A percentile compares a stretch with the other conserved stretches of the same genome.
These are phyloP conservation scores for Thryonomys swinderianus DNA, from an alignment of 2,113 vertebrate genomes.

Conservation along the genomic window DNA sequence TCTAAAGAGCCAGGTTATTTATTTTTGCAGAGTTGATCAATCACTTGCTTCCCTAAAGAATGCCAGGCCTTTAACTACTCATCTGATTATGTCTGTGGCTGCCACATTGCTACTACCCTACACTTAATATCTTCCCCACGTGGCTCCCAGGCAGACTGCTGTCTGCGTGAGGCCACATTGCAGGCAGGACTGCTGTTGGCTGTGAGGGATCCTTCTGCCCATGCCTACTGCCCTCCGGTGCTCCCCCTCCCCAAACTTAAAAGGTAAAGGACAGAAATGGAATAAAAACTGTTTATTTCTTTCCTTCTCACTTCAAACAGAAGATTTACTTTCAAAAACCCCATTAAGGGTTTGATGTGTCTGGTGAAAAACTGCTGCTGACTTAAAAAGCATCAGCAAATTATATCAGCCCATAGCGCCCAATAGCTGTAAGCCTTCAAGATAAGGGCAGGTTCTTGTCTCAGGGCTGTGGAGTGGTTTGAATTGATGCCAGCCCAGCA, in stretches of 20 bases:
- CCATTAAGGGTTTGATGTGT: constrained; percentile 54
- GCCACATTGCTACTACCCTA: constrained; percentile 15
- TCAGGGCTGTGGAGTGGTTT: accelerated
- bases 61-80: constrained; percentile 84
- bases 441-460: constrained; percentile 25
- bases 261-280: constrained; percentile 68
- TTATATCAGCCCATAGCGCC: not conserved
- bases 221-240: not conserved
- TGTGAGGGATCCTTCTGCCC: constrained; percentile 59
- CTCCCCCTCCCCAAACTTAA: not conserved
- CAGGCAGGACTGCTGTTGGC: constrained; percentile 48
- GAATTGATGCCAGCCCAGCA: constrained; percentile 26
- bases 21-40: constrained; percentile 84
- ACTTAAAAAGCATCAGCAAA: constrained; percentile 59
- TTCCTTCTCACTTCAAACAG: constrained; percentile 69
- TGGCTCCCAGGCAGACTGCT: constrained; percentile 56
- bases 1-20: constrained; percentile 83
- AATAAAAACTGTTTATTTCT: constrained; percentile 71
- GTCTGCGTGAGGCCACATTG: constrained; percentile 60
- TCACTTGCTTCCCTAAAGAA: constrained; percentile 85
- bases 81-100: constrained; percentile 81
- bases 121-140: constrained; percentile 82
- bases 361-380: constrained; percentile 47
- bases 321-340: constrained; percentile 69
- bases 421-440: not conserved